These are phyloP conservation scores for Parasteatoda tepidariorum DNA, from an alignment of 1,140 invertebrate genomes.

Conservation along the genomic window DNA sequence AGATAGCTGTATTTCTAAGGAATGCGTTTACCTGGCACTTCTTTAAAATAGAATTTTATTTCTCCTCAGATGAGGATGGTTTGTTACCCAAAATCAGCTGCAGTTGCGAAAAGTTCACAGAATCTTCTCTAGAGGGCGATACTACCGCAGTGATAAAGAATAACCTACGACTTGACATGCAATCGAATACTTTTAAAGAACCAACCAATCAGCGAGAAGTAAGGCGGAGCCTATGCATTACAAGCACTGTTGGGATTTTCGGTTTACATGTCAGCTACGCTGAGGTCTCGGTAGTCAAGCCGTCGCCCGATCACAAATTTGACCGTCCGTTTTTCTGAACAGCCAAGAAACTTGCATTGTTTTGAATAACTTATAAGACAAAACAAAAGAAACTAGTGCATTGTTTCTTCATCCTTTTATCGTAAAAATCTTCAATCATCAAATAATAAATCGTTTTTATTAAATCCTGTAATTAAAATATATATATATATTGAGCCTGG, in stretches of 20 bases:
- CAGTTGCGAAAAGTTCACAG: not conserved
- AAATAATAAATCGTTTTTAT: no score
- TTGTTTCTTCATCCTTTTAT: no score
- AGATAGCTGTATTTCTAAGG: no score
- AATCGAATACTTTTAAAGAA: conserved; percentile 29
- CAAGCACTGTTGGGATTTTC: conserved; percentile 41
- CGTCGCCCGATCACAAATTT: conserved; percentile 19
- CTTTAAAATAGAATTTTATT: no score
- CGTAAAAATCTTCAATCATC: no score
- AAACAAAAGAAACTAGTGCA: no score
- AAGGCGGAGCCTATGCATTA: conserved; percentile 37
- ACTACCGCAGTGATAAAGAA: conserved; percentile 23
- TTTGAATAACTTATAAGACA: no score
- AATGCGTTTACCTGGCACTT: no score
- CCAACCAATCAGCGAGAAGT: conserved; percentile 27
- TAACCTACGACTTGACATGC: conserved; percentile 28
- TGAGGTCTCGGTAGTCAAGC: conserved; percentile 10
- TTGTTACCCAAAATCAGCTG: no score
- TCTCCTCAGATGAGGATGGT: no score
- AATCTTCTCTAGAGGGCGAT: conserved; percentile 28
- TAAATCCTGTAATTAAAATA: not conserved
- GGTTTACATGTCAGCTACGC: conserved; percentile 55
- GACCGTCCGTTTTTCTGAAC: conserved; percentile 25
- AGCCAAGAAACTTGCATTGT: conserved; percentile 1
- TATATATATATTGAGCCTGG: not conserved